phyloP scores from a whole-genome alignment of 2,888 invertebrate genomes.

The Drosophila siamana region DNA sequence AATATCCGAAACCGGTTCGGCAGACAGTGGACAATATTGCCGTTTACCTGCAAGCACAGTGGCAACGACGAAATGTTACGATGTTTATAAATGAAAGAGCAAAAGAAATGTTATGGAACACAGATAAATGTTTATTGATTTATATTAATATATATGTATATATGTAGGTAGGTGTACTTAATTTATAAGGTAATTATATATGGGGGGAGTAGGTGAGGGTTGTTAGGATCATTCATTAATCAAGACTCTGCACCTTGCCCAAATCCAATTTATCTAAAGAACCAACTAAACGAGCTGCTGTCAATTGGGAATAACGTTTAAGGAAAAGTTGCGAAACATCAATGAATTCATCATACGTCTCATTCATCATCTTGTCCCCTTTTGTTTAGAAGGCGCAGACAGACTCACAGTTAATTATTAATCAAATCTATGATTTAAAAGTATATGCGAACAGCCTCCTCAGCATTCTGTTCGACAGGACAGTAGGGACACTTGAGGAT shows the following conservation, averaged over 20 bases:
- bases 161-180: constrained; percentile 2
- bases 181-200: constrained; percentile 1
- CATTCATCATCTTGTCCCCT: not conserved
- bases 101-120: not conserved
- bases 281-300: constrained; percentile 43
- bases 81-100: not conserved
- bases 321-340: constrained; percentile 31
- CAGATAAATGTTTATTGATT: constrained; percentile 39
- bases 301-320: constrained; percentile 31
- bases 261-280: constrained; percentile 66
- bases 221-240: constrained; percentile 34
- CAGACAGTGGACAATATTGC: constrained; percentile 18
- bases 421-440: constrained; percentile 88
- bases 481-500: constrained; percentile 99
- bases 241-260: constrained; percentile 48
- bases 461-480: constrained; percentile 97
- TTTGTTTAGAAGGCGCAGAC: constrained; percentile 18
- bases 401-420: constrained; percentile 31
- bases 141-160: constrained; percentile 38
- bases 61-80: not conserved
- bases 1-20: constrained; percentile 47
- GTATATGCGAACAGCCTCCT: constrained; percentile 96
- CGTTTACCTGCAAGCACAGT: constrained; percentile 11
- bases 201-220: not conserved
- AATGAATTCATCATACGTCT: constrained; percentile 5